phyloP scores from a whole-genome alignment of 2,113 vertebrate species.

The Paradoxurus hermaphroditus region DNA sequence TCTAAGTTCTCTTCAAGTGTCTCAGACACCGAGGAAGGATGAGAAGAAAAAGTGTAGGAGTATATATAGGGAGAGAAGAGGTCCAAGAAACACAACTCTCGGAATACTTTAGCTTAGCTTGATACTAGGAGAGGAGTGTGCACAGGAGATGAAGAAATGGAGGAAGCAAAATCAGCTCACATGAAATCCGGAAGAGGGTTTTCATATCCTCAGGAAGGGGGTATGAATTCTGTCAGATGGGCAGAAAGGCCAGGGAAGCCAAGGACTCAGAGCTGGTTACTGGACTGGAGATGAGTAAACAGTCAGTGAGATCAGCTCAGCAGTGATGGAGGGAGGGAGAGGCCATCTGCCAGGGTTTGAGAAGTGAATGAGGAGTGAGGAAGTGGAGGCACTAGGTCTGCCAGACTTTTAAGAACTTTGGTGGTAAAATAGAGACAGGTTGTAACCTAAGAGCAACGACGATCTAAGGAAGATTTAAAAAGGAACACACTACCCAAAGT shows the following conservation, averaged over 20 bases:
- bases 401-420: background rate
- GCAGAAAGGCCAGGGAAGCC: background rate
- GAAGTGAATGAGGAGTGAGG: background rate
- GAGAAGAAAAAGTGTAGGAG: background rate
- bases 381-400: background rate
- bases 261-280: background rate
- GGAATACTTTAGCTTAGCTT: background rate
- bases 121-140: background rate
- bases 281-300: background rate
- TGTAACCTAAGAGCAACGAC: background rate
- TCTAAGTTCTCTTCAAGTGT: background rate
- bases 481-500: constrained; percentile 69
- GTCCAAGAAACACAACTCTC: background rate
- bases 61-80: background rate
- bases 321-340: background rate
- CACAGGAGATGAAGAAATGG: background rate
- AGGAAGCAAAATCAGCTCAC: background rate
- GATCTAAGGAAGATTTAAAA: constrained; percentile 21
- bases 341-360: background rate
- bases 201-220: background rate
- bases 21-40: background rate
- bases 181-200: background rate
- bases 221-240: background rate
- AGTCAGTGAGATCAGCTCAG: background rate
- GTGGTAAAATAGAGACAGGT: constrained; percentile 4